Conservation (phyloP, 37 sponge, comb jelly and placozoan genomes). For the Sycon ciliatum region DNA sequence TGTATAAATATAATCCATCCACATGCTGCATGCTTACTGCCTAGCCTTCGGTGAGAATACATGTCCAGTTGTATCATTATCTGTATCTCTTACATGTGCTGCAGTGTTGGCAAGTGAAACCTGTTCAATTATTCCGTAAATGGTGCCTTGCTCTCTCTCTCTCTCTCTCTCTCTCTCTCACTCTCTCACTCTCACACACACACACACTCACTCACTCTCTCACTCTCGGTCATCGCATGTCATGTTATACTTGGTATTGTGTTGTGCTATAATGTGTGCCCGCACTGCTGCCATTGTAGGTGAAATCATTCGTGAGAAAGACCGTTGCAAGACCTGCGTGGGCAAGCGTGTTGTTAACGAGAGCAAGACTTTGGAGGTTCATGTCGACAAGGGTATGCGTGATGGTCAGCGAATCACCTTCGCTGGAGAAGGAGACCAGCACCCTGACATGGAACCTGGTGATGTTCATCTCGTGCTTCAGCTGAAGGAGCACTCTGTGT, state of each 20-base stretch:
- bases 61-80: neutral
- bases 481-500: constrained; percentile 55
- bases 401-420: constrained; percentile 73
- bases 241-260: neutral
- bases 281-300: neutral
- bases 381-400: constrained; percentile 64
- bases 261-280: neutral
- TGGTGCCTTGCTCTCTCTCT: too few species aligned
- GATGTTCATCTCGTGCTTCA: constrained; percentile 78
- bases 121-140: too few species aligned
- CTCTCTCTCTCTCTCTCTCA: neutral
- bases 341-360: constrained; percentile 64
- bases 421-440: constrained; percentile 58
- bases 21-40: too few species aligned
- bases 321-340: constrained; percentile 76
- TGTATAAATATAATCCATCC: too few species aligned
- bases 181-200: neutral
- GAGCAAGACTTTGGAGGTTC: constrained; percentile 63
- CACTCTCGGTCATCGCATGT: neutral
- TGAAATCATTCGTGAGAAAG: constrained; percentile 58
- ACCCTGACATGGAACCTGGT: constrained; percentile 75
- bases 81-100: too few species aligned
- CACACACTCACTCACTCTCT: neutral
- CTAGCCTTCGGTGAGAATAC: neutral
- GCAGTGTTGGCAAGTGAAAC: too few species aligned